Base-by-base conservation (phyloP, 53 echinoderm and acorn worm genomes). In the Actinopyga echinites region DNA sequence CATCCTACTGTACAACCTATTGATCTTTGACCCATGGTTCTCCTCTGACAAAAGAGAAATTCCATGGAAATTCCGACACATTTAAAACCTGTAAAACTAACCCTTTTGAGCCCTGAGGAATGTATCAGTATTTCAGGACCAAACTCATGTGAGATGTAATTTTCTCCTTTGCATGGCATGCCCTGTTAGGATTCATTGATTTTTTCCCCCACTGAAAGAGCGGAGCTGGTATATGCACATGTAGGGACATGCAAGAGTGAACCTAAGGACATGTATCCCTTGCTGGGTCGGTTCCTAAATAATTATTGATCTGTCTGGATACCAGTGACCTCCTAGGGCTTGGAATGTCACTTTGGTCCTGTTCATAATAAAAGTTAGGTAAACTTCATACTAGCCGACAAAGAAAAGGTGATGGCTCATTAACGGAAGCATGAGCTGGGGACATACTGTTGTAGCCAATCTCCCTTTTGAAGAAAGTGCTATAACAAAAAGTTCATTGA, bases 301-400 rank as follows among this genome's bases (percentile, higher is more conserved):
- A 32, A 68, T 68, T 68, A 68, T 30, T 68, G 34, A 68, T 22
- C 32, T 68, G 35, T 68, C 68, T 68, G 68, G 31, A 32, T n/a
- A 34, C 68, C 34, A 13, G 32, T 36, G 68, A 38, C 35, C 68
- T 32, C 68, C 68, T 33, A 34, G 35, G 5, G 68, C 68, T 68
- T 68, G 68, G 68, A 68, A 68, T 68, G 68, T 68, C 33, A 68
- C 68, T 34, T 68, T 36, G 68, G 33, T 38, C 32, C 36, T 13
- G 13, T 49, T 20, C 22, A 68, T 68, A 68, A 68, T 68, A 68
- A 68, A 68, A 68, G 68, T 68, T 68, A 68, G 33, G 68, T 68
- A 34, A 68, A 68, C 68, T 68, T 68, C n/a, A 32, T n/a, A 37
- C 37, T 35, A 34, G 17, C 22, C 7, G 21, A 68, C 40, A 68